Evolutionary conservation across 2,113 vertebrate genomes (phyloP), one percentile per base, ranked within the genome.

Genomic region (Rhagologus leucostigma): DNA sequence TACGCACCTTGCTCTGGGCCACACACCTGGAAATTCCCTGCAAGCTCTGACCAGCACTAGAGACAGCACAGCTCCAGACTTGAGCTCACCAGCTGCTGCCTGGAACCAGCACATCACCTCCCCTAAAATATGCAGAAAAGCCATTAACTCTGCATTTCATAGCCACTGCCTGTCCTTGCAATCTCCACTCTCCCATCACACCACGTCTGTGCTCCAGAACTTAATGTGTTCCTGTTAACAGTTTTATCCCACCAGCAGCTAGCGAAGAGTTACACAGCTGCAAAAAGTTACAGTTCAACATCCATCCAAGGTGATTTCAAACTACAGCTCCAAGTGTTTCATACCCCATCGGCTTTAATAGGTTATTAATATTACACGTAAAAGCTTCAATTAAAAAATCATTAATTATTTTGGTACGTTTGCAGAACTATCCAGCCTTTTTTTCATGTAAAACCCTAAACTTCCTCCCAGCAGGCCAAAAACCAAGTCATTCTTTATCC

Each of bases 221-320:
- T 39, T 11, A 29, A 0, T 0, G 0, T 12, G 8, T 16, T 89
- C 53, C 55, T 69, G 24, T 33, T 60, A 33, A 12, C 62, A 76
- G 14, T 30, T 52, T 32, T 44, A 20, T 37, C 57, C 60, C 74
- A 67, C 49, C 71, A 77, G 33, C n/a, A 73, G 52, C 16, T 5
- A 32, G 7, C 26, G 30, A 62, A 80, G 74, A 70, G 59, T 35
- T 62, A 50, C 27, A 69, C 39, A 90, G 52, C 57, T 53, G 20
- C 55, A 70, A 41, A 75, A 63, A 70, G n/a, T 56, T 62, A 27
- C 15, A 9, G 59, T 21, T 87, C 91, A 81, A 67, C 10, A 83
- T 10, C 32, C 50, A 55, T 11, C n/a, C 55, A 55, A 37, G 6
- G 1, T 77, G 41, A 74, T 37, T 65, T 56, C 41, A 65, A 85